A percentile compares a stretch with the other conserved stretches of the same genome.
Evolutionary conservation across 35 echinoderm and acorn worm genomes (phyloP).

Genomic region (Lytechinus pictus): DNA sequence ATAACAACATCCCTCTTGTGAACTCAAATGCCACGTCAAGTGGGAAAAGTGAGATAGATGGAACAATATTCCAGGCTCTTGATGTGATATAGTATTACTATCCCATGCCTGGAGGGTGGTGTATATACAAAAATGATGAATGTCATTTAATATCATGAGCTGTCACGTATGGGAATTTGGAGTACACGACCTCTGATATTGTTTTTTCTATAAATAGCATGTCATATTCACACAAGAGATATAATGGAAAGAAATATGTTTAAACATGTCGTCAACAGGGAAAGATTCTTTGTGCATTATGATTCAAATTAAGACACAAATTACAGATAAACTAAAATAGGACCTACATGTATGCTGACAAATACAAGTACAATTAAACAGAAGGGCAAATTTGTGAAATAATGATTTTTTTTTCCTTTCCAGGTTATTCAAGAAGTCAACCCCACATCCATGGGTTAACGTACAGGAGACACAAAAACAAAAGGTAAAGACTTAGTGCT

Average conservation of each 20-base stretch:
- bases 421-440: not conserved
- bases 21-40: not conserved
- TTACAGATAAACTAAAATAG: not conserved
- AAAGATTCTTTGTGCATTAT: not conserved
- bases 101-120: not conserved
- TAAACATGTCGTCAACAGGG: not conserved
- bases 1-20: not conserved
- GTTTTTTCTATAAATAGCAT: not conserved
- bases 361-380: too few species aligned
- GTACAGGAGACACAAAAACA: not conserved
- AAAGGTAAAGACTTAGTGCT: not conserved
- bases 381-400: too few species aligned
- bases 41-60: not conserved
- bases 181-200: not conserved
- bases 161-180: not conserved
- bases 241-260: not conserved
- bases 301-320: not conserved
- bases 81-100: not conserved
- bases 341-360: too few species aligned
- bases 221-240: not conserved
- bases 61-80: not conserved
- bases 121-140: not conserved
- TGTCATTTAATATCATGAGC: not conserved
- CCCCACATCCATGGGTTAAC: conserved; percentile 15
- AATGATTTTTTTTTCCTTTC: not conserved